A percentile compares a stretch with the other conserved stretches of the same genome.
These are phyloP conservation scores for Synanthedon andrenaeformis DNA, from an alignment of 2,888 invertebrate genomes.

Conservation along the genomic window DNA sequence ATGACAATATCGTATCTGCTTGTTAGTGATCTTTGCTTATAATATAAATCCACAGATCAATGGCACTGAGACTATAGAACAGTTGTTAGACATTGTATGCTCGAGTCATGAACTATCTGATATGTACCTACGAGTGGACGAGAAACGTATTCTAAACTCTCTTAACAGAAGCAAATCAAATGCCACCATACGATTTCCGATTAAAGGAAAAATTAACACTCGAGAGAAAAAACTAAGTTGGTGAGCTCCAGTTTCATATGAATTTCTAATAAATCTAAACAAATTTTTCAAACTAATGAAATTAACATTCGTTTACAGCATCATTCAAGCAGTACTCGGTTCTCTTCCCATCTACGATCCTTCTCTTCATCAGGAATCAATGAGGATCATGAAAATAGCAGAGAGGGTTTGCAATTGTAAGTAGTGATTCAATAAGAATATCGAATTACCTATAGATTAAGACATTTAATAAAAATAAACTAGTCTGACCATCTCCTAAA, in stretches of 20 bases:
- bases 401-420: conserved; percentile 78
- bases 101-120: conserved; percentile 77
- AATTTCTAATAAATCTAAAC: neutral
- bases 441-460: no score
- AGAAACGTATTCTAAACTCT: conserved; percentile 76
- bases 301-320: conserved; percentile 42
- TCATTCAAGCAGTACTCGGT: conserved; percentile 82
- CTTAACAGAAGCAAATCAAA: conserved; percentile 73
- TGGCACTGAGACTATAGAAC: conserved; percentile 69
- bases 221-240: conserved; percentile 82
- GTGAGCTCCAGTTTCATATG: conserved; percentile 41
- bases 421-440: conserved; percentile 13
- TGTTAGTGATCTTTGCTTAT: no score
- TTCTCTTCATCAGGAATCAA: conserved; percentile 76
- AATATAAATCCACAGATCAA: conserved; percentile 50
- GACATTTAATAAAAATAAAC: no score
- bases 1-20: no score
- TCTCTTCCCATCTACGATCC: conserved; percentile 76
- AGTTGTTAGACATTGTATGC: conserved; percentile 67
- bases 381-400: conserved; percentile 75
- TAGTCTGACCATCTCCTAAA: no score
- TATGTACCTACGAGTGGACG: conserved; percentile 75
- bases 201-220: conserved; percentile 78
- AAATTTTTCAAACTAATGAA: neutral
- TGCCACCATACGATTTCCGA: conserved; percentile 74